Base-by-base conservation (phyloP, 2,113 vertebrate species). In the Hiodon tergisus region DNA sequence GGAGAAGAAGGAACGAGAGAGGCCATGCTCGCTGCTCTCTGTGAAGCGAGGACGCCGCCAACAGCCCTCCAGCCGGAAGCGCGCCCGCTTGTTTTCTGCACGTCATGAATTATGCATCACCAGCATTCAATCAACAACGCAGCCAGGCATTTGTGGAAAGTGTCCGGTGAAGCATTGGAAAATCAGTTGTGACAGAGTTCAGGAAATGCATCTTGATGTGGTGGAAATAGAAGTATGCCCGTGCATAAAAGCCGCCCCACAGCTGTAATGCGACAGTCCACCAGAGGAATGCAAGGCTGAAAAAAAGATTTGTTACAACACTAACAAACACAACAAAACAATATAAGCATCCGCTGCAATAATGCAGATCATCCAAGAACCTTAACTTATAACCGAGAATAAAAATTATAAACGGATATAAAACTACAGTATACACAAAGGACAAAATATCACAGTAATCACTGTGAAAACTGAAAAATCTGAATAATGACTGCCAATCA, bases 81-180 rank as follows among this genome's bases (percentile, higher is more conserved):
- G 80, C 76, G 55, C 70, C 54, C 75, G 84, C 83, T 74, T 81
- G 79, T 85, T 85, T 81, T 78, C 83, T 82, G 67, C 78, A 62
- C 9, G 2, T 78, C 53, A 86, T 91, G 86, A 89, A 91, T 90
- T 89, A 89, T 88, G 88, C 87, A 89, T 86, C 77, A 47, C 85
- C 84, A 86, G 86, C 88, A 86, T 88, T 89, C 84, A 86, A 87
- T 87, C 86, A 88, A 81, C 78, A 77, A 55, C 81, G 76, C 85
- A 81, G 83, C 78, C 82, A 80, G 80, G 79, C 79, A 80, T 83
- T 89, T 87, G 84, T 87, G 83, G 85, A 80, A 85, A 71, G 74
- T 78, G 77, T 78, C 82, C 82, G 78, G 79, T 6, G 81, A 87
- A 88, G 85, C 83, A 87, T 87, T 89, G 85, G 81, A 85, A 77